Base-by-base conservation (phyloP, 53 echinoderm and acorn worm species). In the Temnopleurus reevesii region DNA sequence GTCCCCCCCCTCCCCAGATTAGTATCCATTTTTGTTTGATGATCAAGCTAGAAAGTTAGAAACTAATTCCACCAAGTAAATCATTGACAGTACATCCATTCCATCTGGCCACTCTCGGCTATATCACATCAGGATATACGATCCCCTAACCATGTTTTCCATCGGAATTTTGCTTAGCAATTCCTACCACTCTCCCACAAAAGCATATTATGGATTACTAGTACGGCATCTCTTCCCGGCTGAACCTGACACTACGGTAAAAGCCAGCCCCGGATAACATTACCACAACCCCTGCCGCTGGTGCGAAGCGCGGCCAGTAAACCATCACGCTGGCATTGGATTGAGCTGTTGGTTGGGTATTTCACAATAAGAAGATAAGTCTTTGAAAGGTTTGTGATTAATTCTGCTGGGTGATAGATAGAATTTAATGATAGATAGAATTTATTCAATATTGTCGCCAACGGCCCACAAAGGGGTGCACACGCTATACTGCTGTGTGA, bases 201-300 rank as follows among this genome's bases (percentile, higher is more conserved):
- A 41, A 38, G 71, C 71, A 13, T n/a, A 71, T 71, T 71, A 38
- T 71, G 23, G 71, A 71, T 71, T 71, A 71, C 71, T 35, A 36
- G 19, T 0, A 41, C 41, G 36, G 23, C 23, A 71, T 71, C 1
- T 34, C 19, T 65, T 41, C 10, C 71, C 21, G 71, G 41, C 71
- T 71, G 41, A 71, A 71, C 71, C 71, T 9, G 71, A 71, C 71
- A 71, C 71, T 71, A 38, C 71, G 41, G 41, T 71, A 71, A 71
- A 71, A 71, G 71, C 71, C 43, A 71, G 71, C 71, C 17, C 41
- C 71, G 41, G 36, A 19, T 71, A 71, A 71, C 71, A 71, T 71
- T 71, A 43, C 71, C 17, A 19, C 41, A 71, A 41, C 41, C 36
- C 71, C 41, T 71, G 71, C 43, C 21, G 35, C n/a, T 71, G 71